Conservation (phyloP, 2,888 invertebrate species). For the Meta bourneti region DNA sequence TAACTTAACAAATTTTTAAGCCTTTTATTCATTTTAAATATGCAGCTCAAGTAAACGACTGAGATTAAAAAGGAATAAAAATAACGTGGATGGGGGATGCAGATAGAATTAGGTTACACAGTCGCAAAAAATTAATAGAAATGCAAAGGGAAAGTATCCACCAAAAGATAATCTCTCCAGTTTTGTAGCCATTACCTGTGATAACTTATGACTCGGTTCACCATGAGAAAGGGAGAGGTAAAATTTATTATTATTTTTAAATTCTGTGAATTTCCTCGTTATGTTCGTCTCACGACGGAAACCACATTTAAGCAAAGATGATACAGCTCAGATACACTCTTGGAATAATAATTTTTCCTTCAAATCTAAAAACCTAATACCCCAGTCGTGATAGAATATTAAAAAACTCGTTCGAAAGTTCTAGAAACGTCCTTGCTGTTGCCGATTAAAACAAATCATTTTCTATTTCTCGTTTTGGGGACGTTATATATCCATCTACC, state of each 20-base stretch:
- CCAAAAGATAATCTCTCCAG: not conserved
- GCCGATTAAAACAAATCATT: not conserved
- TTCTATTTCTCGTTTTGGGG: not conserved
- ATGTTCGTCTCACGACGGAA: not conserved
- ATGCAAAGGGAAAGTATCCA: not conserved
- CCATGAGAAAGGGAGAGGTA: constrained; percentile 18
- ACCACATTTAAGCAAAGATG: not conserved
- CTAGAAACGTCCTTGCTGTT: not conserved
- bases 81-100: too few relatives aligned
- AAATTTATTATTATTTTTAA: constrained; percentile 5
- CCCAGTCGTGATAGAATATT: not conserved
- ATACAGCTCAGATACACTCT: not conserved
- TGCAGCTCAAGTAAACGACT: too few relatives aligned
- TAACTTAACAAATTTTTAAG: too few relatives aligned
- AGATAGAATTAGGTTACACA: not conserved
- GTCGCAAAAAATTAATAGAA: not conserved
- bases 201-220: not conserved
- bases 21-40: too few relatives aligned
- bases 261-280: not conserved
- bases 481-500: not conserved
- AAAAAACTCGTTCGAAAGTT: not conserved
- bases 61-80: too few relatives aligned
- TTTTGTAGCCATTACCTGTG: not conserved
- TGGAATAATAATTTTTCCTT: constrained; percentile 11
- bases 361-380: not conserved